A percentile compares a stretch with the other conserved stretches of the same genome.
Conservation (phyloP, 2,797 vertebrate species). For the Malacoraja senta region DNA sequence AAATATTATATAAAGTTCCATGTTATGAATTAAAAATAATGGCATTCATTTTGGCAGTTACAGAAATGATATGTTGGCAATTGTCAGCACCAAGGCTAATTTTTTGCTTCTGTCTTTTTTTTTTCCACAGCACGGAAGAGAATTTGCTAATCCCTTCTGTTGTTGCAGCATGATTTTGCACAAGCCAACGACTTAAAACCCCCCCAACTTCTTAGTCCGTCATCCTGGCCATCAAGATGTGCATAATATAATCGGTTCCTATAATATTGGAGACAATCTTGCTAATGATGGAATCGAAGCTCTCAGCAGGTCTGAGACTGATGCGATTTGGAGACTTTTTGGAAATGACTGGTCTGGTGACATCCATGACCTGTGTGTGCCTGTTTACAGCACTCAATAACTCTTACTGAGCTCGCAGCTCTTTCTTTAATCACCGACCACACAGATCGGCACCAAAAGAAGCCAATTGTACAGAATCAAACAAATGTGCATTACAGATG, state of each 20-base stretch:
- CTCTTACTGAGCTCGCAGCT: conserved; percentile 92
- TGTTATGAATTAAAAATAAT: background rate
- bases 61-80: background rate
- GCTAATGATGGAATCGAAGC: conserved; percentile 70
- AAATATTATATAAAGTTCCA: background rate
- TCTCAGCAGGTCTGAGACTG: conserved; percentile 97
- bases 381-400: conserved; percentile 92
- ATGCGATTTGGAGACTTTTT: conserved; percentile 65
- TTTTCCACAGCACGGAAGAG: conserved; percentile 86
- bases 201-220: conserved; percentile 81
- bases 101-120: conserved; percentile 54
- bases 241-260: conserved; percentile 67
- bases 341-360: conserved; percentile 62
- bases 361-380: conserved; percentile 82
- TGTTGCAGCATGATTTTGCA: conserved; percentile 90
- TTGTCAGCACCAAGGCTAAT: background rate
- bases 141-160: conserved; percentile 93
- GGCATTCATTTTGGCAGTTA: background rate
- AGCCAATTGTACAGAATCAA: conserved; percentile 85
- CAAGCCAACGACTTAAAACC: conserved; percentile 55
- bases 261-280: conserved; percentile 62
- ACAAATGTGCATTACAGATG: conserved; percentile 92
- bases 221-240: conserved; percentile 74
- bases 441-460: conserved; percentile 62
- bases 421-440: conserved; percentile 63